Evolutionary conservation across 2,888 invertebrate genomes (phyloP).

Genomic region (Oasisia sp.): DNA sequence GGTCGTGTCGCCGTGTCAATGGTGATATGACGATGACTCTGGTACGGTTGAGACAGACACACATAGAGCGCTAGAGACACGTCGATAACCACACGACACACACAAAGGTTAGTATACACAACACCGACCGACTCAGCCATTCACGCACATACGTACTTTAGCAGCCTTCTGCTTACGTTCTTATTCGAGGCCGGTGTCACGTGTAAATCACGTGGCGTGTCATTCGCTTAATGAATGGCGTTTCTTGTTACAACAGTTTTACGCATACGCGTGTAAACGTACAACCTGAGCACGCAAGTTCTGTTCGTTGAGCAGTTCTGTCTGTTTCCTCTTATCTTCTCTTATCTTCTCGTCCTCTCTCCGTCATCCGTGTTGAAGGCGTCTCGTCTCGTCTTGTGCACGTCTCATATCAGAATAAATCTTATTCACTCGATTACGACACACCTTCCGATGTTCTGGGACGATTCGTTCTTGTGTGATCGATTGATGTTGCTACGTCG

Average conservation of each 20-base stretch:
- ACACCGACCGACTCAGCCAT: background rate
- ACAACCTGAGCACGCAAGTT: background rate
- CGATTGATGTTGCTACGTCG: background rate
- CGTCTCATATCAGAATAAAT: background rate
- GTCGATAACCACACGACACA: background rate
- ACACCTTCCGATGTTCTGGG: background rate
- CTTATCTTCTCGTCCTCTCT: background rate
- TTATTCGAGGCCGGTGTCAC: background rate
- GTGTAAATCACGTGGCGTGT: background rate
- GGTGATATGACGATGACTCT: background rate
- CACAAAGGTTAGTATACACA: background rate
- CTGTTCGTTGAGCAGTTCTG: background rate
- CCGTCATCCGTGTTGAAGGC: background rate
- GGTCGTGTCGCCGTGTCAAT: background rate
- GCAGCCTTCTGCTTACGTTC: background rate
- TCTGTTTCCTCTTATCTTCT: background rate
- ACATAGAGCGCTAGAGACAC: background rate
- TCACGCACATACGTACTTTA: background rate
- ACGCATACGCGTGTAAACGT: background rate
- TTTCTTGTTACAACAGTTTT: background rate
- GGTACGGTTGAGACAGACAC: background rate
- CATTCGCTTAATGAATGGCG: background rate
- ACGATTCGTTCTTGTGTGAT: background rate
- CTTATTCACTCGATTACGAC: background rate
- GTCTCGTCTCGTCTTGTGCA: background rate